phyloP scores from a whole-genome alignment of 2,888 invertebrate species.

The Eretmocerus hayati region DNA sequence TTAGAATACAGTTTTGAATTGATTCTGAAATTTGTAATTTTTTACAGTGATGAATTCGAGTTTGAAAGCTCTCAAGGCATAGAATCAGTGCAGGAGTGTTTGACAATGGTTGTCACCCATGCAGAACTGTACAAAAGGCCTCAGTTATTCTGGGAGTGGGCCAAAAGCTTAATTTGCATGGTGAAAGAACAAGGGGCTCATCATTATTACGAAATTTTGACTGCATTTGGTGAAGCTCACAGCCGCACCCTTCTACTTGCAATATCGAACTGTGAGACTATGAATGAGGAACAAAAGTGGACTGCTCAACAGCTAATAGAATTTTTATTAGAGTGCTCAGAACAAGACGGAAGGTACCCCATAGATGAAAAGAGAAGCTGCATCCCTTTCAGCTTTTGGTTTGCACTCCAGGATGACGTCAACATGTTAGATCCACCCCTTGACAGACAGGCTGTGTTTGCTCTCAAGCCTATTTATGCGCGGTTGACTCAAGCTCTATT shows the following conservation, averaged over 20 bases:
- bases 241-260: conserved; percentile 51
- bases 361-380: conserved; percentile 82
- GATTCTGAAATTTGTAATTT: not conserved
- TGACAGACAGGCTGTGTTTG: conserved; percentile 30
- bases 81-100: conserved; percentile 37
- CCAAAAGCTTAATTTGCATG: conserved; percentile 32
- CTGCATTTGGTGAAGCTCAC: conserved; percentile 50
- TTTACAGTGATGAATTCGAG: conserved; percentile 29
- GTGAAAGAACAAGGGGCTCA: conserved; percentile 32
- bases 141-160: conserved; percentile 39
- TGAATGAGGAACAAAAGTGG: conserved; percentile 48
- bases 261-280: conserved; percentile 43
- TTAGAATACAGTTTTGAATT: too few species aligned
- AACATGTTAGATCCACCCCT: conserved; percentile 33
- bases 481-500: conserved; percentile 70
- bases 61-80: conserved; percentile 30
- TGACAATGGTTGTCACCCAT: conserved; percentile 34
- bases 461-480: conserved; percentile 69
- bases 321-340: conserved; percentile 71
- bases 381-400: conserved; percentile 87
- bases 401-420: conserved; percentile 68
- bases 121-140: conserved; percentile 31
- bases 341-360: conserved; percentile 77
- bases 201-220: conserved; percentile 39
- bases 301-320: conserved; percentile 60